Evolutionary conservation across 2,797 vertebrate species (phyloP).

Genomic region (Eptatretus atami): DNA sequence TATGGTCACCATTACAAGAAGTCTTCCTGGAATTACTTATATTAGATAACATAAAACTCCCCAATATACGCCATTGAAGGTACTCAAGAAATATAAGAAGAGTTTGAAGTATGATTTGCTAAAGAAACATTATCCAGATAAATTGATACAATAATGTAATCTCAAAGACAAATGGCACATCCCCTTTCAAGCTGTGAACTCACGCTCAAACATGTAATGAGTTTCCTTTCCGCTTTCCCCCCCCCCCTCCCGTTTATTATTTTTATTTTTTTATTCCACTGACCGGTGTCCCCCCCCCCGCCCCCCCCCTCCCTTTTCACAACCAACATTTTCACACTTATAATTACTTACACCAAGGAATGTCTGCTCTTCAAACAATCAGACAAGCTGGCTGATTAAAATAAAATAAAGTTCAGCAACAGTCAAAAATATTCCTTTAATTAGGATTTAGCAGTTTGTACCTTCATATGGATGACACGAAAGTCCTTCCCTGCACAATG

Average conservation of each 20-base stretch:
- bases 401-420: too few species aligned
- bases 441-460: constrained; percentile 19
- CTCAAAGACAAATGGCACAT: not conserved
- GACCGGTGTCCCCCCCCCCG: not conserved
- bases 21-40: too few species aligned
- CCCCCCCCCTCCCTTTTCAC: not conserved
- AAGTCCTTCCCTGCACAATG: constrained; percentile 98
- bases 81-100: not conserved
- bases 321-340: not conserved
- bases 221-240: too few species aligned
- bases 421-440: too few species aligned
- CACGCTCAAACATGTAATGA: too few species aligned
- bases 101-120: not conserved
- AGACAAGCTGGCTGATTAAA: not conserved
- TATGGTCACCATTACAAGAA: too few species aligned
- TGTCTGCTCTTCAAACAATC: not conserved
- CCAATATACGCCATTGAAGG: not conserved
- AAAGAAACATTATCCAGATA: not conserved
- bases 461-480: constrained; percentile 79
- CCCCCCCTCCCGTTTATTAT: not conserved
- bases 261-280: not conserved
- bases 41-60: not conserved
- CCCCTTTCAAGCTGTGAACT: not conserved
- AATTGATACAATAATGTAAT: not conserved
- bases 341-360: not conserved